Percentiles rank a stretch among this genome's conserved stretches.
Conservation (phyloP, 1,140 invertebrate genomes). For the Sycobia sp. region DNA sequence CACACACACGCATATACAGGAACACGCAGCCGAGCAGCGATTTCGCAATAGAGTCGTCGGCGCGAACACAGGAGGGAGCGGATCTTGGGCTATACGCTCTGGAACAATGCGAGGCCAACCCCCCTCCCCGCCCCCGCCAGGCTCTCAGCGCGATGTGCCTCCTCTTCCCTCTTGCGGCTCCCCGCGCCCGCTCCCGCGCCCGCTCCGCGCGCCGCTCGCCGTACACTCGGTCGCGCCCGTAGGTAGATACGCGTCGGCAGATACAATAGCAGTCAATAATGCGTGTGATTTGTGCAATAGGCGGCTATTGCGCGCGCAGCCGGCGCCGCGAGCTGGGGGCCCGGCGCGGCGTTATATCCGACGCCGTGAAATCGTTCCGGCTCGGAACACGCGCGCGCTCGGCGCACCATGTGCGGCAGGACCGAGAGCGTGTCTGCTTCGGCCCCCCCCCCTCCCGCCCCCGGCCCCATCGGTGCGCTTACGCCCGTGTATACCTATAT, state of each 20-base stretch:
- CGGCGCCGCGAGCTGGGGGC: slow-evolving; percentile 54
- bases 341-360: slow-evolving; percentile 51
- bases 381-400: slow-evolving; percentile 55
- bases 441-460: slow-evolving; percentile 16
- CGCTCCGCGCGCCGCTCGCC: slow-evolving; percentile 11
- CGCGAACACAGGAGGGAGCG: neutral
- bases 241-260: slow-evolving; percentile 48
- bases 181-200: neutral
- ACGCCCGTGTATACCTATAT: neutral
- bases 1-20: no score
- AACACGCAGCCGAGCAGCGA: slow-evolving; percentile 8
- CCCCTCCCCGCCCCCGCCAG: neutral
- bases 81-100: slow-evolving; percentile 30
- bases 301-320: slow-evolving; percentile 56
- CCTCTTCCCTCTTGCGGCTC: no score
- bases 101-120: slow-evolving; percentile 41
- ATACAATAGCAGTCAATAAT: slow-evolving; percentile 61
- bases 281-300: slow-evolving; percentile 61
- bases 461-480: neutral
- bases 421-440: no score
- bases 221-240: no score
- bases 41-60: slow-evolving; percentile 27
- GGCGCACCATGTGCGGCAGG: no score
- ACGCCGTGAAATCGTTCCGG: slow-evolving; percentile 54
- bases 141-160: no score